Conservation (phyloP, 1,140 invertebrate genomes). For the Zophobas morio region DNA sequence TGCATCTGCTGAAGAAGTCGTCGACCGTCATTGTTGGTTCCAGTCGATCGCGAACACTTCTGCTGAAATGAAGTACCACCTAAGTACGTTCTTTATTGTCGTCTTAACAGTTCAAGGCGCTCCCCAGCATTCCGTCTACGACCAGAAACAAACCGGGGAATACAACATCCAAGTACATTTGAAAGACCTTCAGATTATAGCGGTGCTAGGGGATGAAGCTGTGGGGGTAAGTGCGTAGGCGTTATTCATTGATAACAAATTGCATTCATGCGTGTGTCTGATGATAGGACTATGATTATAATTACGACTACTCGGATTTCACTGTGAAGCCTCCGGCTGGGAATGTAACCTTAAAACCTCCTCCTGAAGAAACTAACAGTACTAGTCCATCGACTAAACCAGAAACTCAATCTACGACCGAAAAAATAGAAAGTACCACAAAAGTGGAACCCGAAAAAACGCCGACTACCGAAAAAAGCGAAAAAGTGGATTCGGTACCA, state of each 20-base stretch:
- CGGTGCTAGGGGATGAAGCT: slow-evolving; percentile 74
- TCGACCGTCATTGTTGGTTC: slow-evolving; percentile 37
- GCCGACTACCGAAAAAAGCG: slow-evolving; percentile 44
- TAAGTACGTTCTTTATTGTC: slow-evolving; percentile 5
- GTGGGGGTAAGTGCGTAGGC: slow-evolving; percentile 69
- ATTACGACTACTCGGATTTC: slow-evolving; percentile 74
- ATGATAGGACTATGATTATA: slow-evolving; percentile 73
- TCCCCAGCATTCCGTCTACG: slow-evolving; percentile 67
- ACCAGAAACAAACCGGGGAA: slow-evolving; percentile 83
- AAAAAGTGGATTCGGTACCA: background rate
- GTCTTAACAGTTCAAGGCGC: slow-evolving; percentile 46
- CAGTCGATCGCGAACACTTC: slow-evolving; percentile 19
- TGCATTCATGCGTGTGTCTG: background rate
- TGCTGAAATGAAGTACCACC: background rate
- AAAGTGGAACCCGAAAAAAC: slow-evolving; percentile 60
- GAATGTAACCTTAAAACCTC: slow-evolving; percentile 66
- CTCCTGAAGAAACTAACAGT: background rate
- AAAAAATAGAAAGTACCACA: slow-evolving; percentile 46
- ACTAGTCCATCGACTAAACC: background rate
- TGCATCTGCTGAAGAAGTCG: slow-evolving; percentile 45
- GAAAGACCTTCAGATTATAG: slow-evolving; percentile 83
- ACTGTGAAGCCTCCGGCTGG: slow-evolving; percentile 71
- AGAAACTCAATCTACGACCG: background rate
- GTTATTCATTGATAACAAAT: background rate
- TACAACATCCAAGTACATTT: slow-evolving; percentile 84